Percentiles rank a stretch among this genome's conserved stretches.
Conservation (phyloP, 1,140 invertebrate species). For the Saccostrea echinata region DNA sequence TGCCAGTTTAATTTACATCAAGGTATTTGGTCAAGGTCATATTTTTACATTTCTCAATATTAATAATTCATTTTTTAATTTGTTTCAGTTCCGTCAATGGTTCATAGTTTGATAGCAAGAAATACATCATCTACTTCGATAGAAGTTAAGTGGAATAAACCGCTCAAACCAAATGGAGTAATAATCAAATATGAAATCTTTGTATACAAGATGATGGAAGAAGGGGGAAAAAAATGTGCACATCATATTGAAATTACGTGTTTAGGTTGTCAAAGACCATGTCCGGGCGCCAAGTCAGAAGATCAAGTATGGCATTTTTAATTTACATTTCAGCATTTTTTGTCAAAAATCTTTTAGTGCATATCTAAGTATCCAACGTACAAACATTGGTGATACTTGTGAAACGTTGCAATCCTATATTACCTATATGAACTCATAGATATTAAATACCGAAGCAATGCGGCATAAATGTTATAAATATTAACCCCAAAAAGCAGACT, state of each 20-base stretch:
- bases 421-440: too few species aligned
- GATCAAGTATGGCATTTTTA: too few species aligned
- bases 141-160: not conserved
- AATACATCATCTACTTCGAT: not conserved
- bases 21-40: not conserved
- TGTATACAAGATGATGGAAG: not conserved
- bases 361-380: too few species aligned
- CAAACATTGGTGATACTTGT: too few species aligned
- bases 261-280: not conserved
- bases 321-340: too few species aligned
- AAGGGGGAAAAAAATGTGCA: too few species aligned
- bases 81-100: not conserved
- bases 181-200: not conserved
- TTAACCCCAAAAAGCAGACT: too few species aligned
- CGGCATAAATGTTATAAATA: too few species aligned
- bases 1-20: not conserved
- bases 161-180: not conserved
- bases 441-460: too few species aligned
- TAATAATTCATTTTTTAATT: not conserved
- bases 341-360: too few species aligned
- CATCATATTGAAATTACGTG: not conserved
- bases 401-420: too few species aligned
- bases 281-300: not conserved
- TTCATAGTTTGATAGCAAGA: not conserved
- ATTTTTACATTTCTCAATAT: not conserved